A percentile compares a stretch with the other conserved stretches of the same genome.
phyloP scores from a whole-genome alignment of 2,113 vertebrate genomes.

The Pygoscelis antarcticus region DNA sequence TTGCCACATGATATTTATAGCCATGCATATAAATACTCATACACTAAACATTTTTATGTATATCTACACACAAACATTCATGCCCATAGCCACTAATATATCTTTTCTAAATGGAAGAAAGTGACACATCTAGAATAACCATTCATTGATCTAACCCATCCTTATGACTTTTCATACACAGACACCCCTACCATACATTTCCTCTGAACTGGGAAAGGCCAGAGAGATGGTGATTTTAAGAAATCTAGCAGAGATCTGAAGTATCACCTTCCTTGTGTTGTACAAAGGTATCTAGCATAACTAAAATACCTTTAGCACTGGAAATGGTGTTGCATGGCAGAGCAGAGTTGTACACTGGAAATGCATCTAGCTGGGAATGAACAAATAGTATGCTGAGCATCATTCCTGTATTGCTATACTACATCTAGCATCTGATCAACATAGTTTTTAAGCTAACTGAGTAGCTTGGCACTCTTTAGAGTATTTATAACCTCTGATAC shows the following conservation, averaged over 20 bases:
- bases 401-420: not conserved
- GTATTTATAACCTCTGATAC: not conserved
- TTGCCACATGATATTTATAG: not conserved
- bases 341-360: not conserved
- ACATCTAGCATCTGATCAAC: not conserved
- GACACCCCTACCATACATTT: rapidly evolving
- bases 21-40: not conserved
- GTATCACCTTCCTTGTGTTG: not conserved
- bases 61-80: not conserved
- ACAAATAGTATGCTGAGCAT: not conserved
- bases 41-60: not conserved
- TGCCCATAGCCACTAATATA: not conserved
- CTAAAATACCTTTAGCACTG: not conserved
- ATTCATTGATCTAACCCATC: not conserved
- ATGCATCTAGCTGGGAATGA: not conserved
- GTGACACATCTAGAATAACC: not conserved
- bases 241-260: not conserved
- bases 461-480: not conserved
- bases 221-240: not conserved
- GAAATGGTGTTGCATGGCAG: not conserved
- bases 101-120: not conserved
- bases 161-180: not conserved
- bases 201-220: not conserved
- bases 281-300: not conserved
- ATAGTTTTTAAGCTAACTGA: not conserved